Percentiles rank a stretch among this genome's conserved stretches.
These are phyloP conservation scores for Callyntrura guangdongensis DNA, from an alignment of 2,888 invertebrate genomes.

Conservation along the genomic window DNA sequence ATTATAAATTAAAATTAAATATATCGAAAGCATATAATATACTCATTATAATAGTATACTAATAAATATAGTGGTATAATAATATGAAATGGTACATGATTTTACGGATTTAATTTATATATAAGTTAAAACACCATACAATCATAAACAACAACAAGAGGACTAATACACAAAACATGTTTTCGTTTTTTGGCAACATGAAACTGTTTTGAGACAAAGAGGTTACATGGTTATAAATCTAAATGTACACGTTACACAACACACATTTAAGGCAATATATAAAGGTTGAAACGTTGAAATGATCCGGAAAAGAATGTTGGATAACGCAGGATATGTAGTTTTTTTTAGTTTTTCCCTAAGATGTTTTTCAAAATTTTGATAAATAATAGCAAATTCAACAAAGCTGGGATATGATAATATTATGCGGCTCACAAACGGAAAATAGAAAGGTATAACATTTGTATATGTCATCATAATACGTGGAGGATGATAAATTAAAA, in stretches of 20 bases:
- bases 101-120: too few species aligned
- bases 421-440: not conserved
- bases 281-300: not conserved
- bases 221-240: constrained; percentile 10
- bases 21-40: too few species aligned
- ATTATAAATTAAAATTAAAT: not conserved
- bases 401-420: constrained; percentile 33
- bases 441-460: not conserved
- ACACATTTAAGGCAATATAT: constrained; percentile 49
- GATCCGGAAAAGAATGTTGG: constrained; percentile 35
- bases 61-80: not conserved
- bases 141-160: constrained; percentile 1
- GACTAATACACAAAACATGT: constrained; percentile 30
- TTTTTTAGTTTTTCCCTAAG: not conserved
- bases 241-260: not conserved
- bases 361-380: constrained; percentile 11
- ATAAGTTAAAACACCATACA: not conserved
- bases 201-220: not conserved
- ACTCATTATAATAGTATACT: not conserved
- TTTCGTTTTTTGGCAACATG: constrained; percentile 7
- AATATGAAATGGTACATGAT: too few species aligned
- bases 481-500: not conserved
- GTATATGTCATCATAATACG: too few species aligned
- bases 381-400: constrained; percentile 44
- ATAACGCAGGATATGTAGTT: too few species aligned